Conservation (phyloP, 2,797 vertebrate species). For the Alectoris magna region DNA sequence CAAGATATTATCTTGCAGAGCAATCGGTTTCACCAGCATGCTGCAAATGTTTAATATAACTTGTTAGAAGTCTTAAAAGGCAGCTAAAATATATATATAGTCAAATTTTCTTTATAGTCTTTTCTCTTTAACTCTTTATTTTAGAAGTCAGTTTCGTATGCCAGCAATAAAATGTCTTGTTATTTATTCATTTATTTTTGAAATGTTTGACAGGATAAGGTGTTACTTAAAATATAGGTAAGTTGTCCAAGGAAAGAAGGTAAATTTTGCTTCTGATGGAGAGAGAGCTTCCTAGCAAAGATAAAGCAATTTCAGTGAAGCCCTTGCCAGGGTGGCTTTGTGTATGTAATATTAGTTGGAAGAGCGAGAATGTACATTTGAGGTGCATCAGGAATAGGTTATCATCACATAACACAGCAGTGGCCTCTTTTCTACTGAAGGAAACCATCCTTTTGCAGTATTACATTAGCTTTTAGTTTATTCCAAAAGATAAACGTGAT, state of each 20-base stretch:
- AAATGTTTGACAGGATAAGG: neutral
- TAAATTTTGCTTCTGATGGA: neutral
- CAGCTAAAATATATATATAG: neutral
- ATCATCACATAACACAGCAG: neutral
- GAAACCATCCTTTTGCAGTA: neutral
- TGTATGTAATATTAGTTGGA: neutral
- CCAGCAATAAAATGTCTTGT: neutral
- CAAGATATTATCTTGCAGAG: neutral
- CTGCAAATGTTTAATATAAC: neutral
- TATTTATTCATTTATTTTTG: neutral
- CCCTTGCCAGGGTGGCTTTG: neutral
- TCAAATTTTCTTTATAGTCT: neutral
- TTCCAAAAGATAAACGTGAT: neutral
- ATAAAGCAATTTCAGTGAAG: neutral
- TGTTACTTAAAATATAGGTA: neutral
- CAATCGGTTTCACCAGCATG: neutral
- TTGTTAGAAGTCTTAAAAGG: neutral
- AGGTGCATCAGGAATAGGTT: neutral
- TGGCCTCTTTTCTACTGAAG: neutral
- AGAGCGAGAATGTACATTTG: neutral
- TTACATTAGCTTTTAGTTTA: neutral
- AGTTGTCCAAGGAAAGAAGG: neutral
- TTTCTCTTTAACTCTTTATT: neutral
- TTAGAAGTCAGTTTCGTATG: neutral
- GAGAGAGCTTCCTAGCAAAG: neutral